Evolutionary conservation across 1,140 invertebrate genomes (phyloP), one percentile per base, ranked within the genome.

Genomic region (Hyphantria cunea): DNA sequence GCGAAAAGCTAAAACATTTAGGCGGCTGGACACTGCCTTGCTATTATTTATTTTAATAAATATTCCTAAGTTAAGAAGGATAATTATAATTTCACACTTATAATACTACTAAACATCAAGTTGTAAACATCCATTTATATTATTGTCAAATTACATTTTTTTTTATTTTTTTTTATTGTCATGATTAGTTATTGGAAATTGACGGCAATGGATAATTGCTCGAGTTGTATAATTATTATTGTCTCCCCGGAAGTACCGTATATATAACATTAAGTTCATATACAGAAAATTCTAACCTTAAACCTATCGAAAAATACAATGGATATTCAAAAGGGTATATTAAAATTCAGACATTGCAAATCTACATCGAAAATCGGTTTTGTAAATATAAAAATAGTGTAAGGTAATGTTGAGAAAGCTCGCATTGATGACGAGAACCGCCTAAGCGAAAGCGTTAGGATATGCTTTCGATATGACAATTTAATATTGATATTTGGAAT

Each of bases 391-490:
- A 84, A 87, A 85, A 84, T 87, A 84, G 74, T 76, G 78, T 66
- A 68, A 80, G 72, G 65, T 72, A 66, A 79, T 68, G 70, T 69
- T 61, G 63, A 63, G 53, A 72, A 81, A 89, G 84, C 84, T 86
- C 84, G 81, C 74, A 65, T 63, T 48, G 69, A 50, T 58, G 61
- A 73, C 53, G 44, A 60, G 49, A 41, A 45, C 58, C 62, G 64
- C 53, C 56, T 12, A 78, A 81, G 82, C 81, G 73, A 78, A 74
- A 84, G 82, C 76, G 64, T 52, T 59, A 54, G 65, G 84, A 87
- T 88, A 88, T 88, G 87, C 78, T 78, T 78, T 68, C 77, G 84
- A 87, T 87, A 88, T 88, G 86, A 66, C 71, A 51, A 59, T 76
- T 70, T 75, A 72, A 72, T 78, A 81, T 55, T 83, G 73, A 83